These are phyloP conservation scores for Nibea coibor DNA, from an alignment of 2,113 vertebrate species.

Conservation along the genomic window DNA sequence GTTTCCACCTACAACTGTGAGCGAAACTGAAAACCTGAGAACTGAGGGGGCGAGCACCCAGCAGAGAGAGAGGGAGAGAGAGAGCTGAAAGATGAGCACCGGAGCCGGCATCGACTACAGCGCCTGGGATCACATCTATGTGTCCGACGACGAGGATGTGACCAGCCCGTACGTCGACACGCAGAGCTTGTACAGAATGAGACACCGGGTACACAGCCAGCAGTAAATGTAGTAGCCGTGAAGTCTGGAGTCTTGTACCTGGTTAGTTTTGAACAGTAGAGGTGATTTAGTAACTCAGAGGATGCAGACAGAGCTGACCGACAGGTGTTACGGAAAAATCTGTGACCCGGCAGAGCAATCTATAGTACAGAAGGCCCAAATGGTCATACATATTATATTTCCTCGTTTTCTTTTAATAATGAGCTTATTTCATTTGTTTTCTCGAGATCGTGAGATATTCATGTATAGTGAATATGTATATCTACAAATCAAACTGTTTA, in stretches of 20 bases:
- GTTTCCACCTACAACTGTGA: neutral
- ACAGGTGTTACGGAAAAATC: conserved; percentile 18
- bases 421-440: too few species aligned
- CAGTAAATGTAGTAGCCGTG: conserved; percentile 50
- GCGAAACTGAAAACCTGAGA: neutral
- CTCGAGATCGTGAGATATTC: too few species aligned
- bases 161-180: conserved; percentile 93
- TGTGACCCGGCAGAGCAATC: neutral
- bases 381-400: too few species aligned
- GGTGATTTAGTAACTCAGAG: neutral
- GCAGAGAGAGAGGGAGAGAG: neutral
- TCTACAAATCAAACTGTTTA: too few species aligned
- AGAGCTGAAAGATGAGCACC: conserved; percentile 75
- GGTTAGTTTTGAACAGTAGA: conserved; percentile 51
- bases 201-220: conserved; percentile 88
- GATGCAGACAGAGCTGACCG: too few species aligned
- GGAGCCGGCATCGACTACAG: conserved; percentile 90
- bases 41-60: too few species aligned
- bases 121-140: conserved; percentile 93
- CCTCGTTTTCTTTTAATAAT: too few species aligned
- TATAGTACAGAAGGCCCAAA: too few species aligned
- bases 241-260: conserved; percentile 35
- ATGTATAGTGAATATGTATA: too few species aligned
- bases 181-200: conserved; percentile 91
- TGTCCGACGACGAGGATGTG: conserved; percentile 93